Evolutionary conservation across 2,797 vertebrate genomes (phyloP), one percentile per base, ranked within the genome.

Genomic region (Cossypha heuglini): DNA sequence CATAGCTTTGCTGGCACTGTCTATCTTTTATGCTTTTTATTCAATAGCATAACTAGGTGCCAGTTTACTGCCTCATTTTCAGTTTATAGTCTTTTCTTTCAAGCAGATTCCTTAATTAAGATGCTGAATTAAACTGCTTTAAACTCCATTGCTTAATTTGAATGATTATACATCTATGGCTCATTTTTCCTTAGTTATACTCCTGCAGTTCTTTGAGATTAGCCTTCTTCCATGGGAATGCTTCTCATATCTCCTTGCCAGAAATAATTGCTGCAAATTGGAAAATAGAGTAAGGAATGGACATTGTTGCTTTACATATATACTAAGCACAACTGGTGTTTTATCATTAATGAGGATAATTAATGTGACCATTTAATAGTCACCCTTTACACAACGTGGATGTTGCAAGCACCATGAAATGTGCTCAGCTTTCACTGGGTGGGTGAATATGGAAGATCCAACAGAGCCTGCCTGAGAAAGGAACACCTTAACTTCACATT

Each of bases 91-190:
- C 17, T 77, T 86, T 86, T 72, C 37, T 91, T 95, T 33, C 55
- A 83, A 83, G 62, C 29, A 78, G 33, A 89, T 88, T 90, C 26
- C 46, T 93, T 92, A 93, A 92, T 96, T 89, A 91, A 88, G 61
- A 83, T 72, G 75, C 64, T 93, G 75, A 92, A 86, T 80, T 86
- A 93, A 93, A 81, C 11, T 51, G 11, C 40, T 85, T 88, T 95
- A 94, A 90, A 90, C 19, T 45, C 66, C 72, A 13, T 9, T 29
- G 48, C 52, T 88, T 83, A 80, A 88, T 92, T 93, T 91, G 68
- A 93, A 86, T 45, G 31, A 88, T 92, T 74, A 66, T 71, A 72
- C 25, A 83, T 61, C 61, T 62, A 86, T 0, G 3, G 35, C 40
- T 92, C 10, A 5, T 81, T 95, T 95, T 96, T 82, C 66, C 68